A percentile compares a stretch with the other conserved stretches of the same genome.
Evolutionary conservation across 2,888 invertebrate genomes (phyloP).

Genomic region (Pediacus dermestoides): DNA sequence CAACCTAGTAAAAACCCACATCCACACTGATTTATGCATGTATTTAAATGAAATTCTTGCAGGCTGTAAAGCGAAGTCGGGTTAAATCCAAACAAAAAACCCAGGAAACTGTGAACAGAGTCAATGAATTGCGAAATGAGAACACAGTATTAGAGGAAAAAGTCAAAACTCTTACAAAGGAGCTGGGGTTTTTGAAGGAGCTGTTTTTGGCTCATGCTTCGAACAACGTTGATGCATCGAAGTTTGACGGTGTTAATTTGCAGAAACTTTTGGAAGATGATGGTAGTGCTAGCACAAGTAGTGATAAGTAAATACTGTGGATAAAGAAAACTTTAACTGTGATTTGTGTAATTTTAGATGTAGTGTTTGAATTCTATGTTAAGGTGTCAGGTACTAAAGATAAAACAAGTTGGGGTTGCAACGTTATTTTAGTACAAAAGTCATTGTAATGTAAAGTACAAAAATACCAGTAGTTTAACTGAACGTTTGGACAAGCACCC

Average conservation of each 20-base stretch:
- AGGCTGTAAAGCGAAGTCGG: conserved; percentile 81
- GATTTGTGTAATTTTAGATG: too few relatives aligned
- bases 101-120: conserved; percentile 71
- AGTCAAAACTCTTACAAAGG: conserved; percentile 76
- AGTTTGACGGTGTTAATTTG: conserved; percentile 58
- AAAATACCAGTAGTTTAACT: too few relatives aligned
- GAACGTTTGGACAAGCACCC: too few relatives aligned
- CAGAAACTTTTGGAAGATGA: conserved; percentile 57
- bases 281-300: conserved; percentile 25
- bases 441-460: too few relatives aligned
- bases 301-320: conserved; percentile 9
- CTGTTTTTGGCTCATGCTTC: conserved; percentile 78
- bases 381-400: too few relatives aligned
- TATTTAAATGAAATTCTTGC: conserved; percentile 30
- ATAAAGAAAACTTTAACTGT: too few relatives aligned
- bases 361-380: too few relatives aligned
- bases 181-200: conserved; percentile 75
- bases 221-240: conserved; percentile 52
- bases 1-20: conserved; percentile 59
- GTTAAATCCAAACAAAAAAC: conserved; percentile 75
- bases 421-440: too few relatives aligned
- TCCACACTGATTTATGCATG: conserved; percentile 1
- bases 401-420: too few relatives aligned
- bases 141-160: conserved; percentile 78
- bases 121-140: conserved; percentile 71